Evolutionary conservation across 1,140 invertebrate genomes (phyloP).

Genomic region (Solenopsis invicta): DNA sequence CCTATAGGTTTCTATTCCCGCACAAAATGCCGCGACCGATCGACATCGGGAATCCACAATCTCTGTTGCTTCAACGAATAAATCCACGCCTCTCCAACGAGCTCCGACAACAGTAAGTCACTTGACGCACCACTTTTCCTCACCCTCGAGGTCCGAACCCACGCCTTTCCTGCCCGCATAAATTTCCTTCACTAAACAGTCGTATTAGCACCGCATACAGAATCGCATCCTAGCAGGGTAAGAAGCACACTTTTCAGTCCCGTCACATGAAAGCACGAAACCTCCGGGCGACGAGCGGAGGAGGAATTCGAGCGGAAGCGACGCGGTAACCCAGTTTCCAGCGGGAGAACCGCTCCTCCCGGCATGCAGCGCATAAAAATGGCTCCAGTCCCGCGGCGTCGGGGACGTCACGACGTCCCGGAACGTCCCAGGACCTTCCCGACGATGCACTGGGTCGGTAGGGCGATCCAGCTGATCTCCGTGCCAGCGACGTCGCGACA

Average conservation of each 20-base stretch:
- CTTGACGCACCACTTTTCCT: conserved; percentile 18
- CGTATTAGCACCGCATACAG: not conserved
- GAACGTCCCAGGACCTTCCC: not conserved
- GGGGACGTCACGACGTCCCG: not conserved
- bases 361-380: conserved; percentile 54
- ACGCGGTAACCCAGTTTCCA: conserved; percentile 73
- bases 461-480: conserved; percentile 19
- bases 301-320: conserved; percentile 53
- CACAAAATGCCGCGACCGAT: not conserved
- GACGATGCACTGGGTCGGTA: not conserved
- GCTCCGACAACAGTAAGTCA: not conserved
- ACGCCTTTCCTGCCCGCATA: not conserved
- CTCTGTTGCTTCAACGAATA: not conserved
- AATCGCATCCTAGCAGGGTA: not conserved
- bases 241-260: not conserved
- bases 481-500: conserved; percentile 1
- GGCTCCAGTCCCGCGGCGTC: conserved; percentile 36
- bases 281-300: conserved; percentile 28
- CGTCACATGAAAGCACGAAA: not conserved
- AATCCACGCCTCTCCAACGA: not conserved
- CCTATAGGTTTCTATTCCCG: not conserved
- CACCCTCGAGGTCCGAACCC: not conserved
- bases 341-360: conserved; percentile 39
- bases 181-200: not conserved
- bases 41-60: not conserved